These are phyloP conservation scores for Sminthopsis crassicaudata DNA, from an alignment of 2,113 vertebrate species.

Conservation along the genomic window DNA sequence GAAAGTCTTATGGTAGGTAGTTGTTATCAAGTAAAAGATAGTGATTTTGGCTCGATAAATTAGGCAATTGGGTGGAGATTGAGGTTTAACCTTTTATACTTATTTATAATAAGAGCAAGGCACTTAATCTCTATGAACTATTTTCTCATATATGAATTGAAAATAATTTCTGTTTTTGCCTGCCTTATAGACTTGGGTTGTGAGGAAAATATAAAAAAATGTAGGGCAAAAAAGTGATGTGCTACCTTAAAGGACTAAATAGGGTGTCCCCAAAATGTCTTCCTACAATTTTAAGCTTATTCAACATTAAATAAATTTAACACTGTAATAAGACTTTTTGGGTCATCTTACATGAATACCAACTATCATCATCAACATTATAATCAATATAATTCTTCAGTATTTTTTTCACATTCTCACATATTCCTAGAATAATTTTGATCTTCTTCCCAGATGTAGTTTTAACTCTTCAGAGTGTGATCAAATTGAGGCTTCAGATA, in stretches of 20 bases:
- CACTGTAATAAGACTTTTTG: background rate
- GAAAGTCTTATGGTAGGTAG: background rate
- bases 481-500: background rate
- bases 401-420: background rate
- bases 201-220: background rate
- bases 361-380: background rate
- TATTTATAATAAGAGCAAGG: background rate
- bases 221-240: background rate
- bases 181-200: background rate
- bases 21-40: background rate
- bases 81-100: background rate
- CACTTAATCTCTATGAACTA: background rate
- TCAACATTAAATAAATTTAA: background rate
- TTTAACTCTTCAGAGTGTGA: background rate
- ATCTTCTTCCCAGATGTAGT: background rate
- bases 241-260: background rate
- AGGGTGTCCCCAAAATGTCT: background rate
- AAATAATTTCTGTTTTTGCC: background rate
- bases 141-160: background rate
- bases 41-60: background rate
- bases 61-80: background rate
- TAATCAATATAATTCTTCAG: background rate
- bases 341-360: background rate
- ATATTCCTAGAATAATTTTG: background rate
- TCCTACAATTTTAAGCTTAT: background rate